These are phyloP conservation scores for Helicoverpa assulta DNA, from an alignment of 2,888 invertebrate genomes.

Conservation along the genomic window DNA sequence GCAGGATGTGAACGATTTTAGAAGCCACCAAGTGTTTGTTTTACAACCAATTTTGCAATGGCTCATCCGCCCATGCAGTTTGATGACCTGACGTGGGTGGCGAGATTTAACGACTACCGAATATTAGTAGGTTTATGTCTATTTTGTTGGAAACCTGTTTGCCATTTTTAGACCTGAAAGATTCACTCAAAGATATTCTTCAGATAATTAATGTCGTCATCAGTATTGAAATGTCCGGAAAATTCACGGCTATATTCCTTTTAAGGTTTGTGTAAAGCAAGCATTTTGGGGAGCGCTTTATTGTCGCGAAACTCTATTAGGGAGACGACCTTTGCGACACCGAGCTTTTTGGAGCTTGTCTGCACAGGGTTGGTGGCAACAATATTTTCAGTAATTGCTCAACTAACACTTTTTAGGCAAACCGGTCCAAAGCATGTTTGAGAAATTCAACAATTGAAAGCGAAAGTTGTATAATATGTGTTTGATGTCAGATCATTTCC, in stretches of 20 bases:
- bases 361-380: slow-evolving; percentile 45
- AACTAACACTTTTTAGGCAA: slow-evolving; percentile 15
- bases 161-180: slow-evolving; percentile 9
- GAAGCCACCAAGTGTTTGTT: slow-evolving; percentile 31
- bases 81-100: slow-evolving; percentile 55
- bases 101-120: slow-evolving; percentile 17
- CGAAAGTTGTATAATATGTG: slow-evolving; percentile 21
- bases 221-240: slow-evolving; percentile 41
- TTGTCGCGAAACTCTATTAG: slow-evolving; percentile 67
- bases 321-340: slow-evolving; percentile 65
- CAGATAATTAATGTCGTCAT: slow-evolving; percentile 22
- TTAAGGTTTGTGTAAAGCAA: slow-evolving; percentile 43
- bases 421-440: slow-evolving; percentile 27
- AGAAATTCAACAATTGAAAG: slow-evolving; percentile 28
- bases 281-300: slow-evolving; percentile 56
- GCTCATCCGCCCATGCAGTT: slow-evolving; percentile 52
- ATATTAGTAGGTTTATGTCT: slow-evolving; percentile 21
- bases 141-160: slow-evolving; percentile 9
- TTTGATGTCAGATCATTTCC: slow-evolving; percentile 12
- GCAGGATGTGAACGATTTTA: slow-evolving; percentile 42
- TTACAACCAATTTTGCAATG: slow-evolving; percentile 55
- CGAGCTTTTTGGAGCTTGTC: slow-evolving; percentile 43
- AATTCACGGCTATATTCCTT: slow-evolving; percentile 41
- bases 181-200: slow-evolving; percentile 2
- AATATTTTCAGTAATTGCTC: slow-evolving; percentile 17